Base-by-base conservation (phyloP, 1,140 invertebrate species). In the Drosophila watanabei region DNA sequence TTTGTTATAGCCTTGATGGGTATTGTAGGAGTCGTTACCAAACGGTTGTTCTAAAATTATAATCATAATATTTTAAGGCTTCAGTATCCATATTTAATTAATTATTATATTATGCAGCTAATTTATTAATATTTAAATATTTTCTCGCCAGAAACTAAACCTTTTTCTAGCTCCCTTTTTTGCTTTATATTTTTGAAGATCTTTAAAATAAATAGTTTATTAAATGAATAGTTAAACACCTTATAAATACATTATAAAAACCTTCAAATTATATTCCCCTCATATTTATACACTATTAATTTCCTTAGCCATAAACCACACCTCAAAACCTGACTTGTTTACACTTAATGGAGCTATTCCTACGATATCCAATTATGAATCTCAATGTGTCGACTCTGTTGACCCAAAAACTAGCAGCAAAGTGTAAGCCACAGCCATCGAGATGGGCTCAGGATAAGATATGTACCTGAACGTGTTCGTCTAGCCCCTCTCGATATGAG, bases 291-390 rank as follows among this genome's bases (percentile, higher is more conserved):
- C 4, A 28, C 4, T 4, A 2, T 7, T 18, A 13, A 52, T 18
- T 52, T 13, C 2, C 11, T 3, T 14, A 52, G 5, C 0, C 18
- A 35, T 20, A 35, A 3, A 3, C 20, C 52, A 6, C 52, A 56
- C 33, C 52, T 56, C 14, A 56, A 56, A 37, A 16, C 20, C 28
- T 3, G 35, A 51, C 20, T 46, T 48, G 54, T 45, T 70, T 37
- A 32, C 54, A 77, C 48, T 39, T 46, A 37, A 60, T 61, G 28
- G 16, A 60, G 32, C 28, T 20, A 68, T 52, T 18, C 43, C 30
- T 41, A 24, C 24, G 16, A 35, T 52, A 57, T 48, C 80, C 65
- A 79, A 82, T 83, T 82, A 82, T 69, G 46, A 75, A 75, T 73
- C 60, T 75, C 80, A 33, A 56, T 72, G 54, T 75, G 62, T 57